phyloP scores from a whole-genome alignment of 2,797 vertebrate genomes.

The Ibycter americanus region DNA sequence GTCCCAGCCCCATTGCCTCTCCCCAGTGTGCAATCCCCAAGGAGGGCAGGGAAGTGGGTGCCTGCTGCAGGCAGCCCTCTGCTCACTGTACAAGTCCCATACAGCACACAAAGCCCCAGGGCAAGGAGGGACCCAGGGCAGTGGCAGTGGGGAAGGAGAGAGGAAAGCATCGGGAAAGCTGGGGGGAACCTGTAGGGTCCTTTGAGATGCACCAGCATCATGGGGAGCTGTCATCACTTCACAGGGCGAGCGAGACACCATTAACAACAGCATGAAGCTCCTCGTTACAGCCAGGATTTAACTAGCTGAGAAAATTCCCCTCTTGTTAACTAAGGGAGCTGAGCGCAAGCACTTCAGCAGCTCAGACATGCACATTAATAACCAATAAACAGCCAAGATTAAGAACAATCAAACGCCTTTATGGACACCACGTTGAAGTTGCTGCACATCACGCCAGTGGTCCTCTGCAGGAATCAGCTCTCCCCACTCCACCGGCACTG shows the following conservation, averaged over 20 bases:
- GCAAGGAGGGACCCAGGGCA: neutral
- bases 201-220: neutral
- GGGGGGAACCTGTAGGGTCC: neutral
- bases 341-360: neutral
- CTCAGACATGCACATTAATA: fast-evolving
- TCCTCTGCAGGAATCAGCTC: neutral
- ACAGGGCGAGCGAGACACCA: fast-evolving
- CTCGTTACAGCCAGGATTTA: neutral
- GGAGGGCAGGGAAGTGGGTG: neutral
- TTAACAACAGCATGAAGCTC: neutral
- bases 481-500: fast-evolving
- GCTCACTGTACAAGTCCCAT: neutral
- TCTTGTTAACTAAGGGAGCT: neutral
- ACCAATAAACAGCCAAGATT: neutral
- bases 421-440: fast-evolving
- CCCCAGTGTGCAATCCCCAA: fast-evolving
- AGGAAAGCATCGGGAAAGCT: neutral
- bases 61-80: neutral
- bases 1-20: neutral
- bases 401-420: neutral
- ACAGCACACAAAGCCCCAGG: neutral
- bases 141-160: too few relatives aligned
- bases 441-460: too few relatives aligned
- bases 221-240: neutral
- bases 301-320: neutral